Base-by-base conservation (phyloP, 2,797 vertebrate species). In the Pseudomugil tenellus region DNA sequence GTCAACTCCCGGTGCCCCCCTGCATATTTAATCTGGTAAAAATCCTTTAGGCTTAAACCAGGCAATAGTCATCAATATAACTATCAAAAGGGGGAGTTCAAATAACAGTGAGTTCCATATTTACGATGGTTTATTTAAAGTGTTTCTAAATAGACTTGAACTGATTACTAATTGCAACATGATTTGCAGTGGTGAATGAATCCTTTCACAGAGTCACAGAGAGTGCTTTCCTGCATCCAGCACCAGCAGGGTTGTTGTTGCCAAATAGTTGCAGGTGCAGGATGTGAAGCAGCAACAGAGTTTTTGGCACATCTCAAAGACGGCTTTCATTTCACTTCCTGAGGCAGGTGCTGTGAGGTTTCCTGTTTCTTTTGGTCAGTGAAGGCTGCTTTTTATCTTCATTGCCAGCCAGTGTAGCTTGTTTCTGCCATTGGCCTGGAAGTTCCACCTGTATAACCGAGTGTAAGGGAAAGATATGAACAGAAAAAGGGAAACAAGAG, bases 281-380 rank as follows among this genome's bases (percentile, higher is more conserved):
- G 83, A 86, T 83, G 88, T 84, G 82, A 81, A 67, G 79, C 78
- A 58, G 84, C 77, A 58, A 58, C 59, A 59, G 58, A 32, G 41
- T 69, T 70, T 70, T 84, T 85, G 84, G 89, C 88, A 83, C 79
- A 39, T 83, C 81, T 89, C 80, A 91, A 88, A 82, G 74, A 72
- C 69, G 2, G 61, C 86, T 88, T 90, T 91, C 86, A 93, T 89
- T 89, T 77, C 87, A 82, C 87, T 87, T 92, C 88, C 88, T 56
- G 73, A 64, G 79, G 86, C 91, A 92, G 90, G 90, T 92, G 91
- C 80, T 68, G 34, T 26, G 68, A 86, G 77, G 77, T 77, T 88
- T 90, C 76, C 86, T 89, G 81, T 86, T 86, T 76, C 81, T 83
- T 56, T 82, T 59, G 63, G 85, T 79, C 83, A 81, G 52, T 87